These are phyloP conservation scores for Musca vetustissima DNA, from an alignment of 1,140 invertebrate genomes.

Conservation along the genomic window DNA sequence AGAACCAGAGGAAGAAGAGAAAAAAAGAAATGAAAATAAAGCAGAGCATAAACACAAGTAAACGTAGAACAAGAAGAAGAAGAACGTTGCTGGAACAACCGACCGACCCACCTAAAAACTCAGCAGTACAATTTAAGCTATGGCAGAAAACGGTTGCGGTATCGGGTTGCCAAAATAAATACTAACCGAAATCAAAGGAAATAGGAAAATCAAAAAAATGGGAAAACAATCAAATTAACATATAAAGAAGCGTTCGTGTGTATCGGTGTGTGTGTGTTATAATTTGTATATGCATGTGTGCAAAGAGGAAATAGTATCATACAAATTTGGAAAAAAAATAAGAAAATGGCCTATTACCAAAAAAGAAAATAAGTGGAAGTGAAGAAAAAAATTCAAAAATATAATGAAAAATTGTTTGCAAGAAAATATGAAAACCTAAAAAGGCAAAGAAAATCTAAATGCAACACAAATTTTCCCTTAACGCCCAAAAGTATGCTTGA, in stretches of 20 bases:
- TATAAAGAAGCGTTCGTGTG: not conserved
- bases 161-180: not conserved
- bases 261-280: not conserved
- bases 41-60: not conserved
- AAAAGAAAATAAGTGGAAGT: too few species aligned
- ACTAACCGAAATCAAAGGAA: not conserved
- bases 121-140: conserved; percentile 11
- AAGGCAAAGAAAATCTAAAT: not conserved
- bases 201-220: too few species aligned
- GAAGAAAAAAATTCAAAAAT: not conserved
- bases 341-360: too few species aligned
- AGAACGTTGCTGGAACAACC: not conserved
- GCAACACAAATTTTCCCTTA: not conserved
- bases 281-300: not conserved
- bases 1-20: not conserved
- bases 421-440: not conserved
- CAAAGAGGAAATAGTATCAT: not conserved
- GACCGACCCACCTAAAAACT: conserved; percentile 14
- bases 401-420: not conserved
- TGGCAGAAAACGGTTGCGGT: conserved; percentile 4
- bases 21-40: too few species aligned
- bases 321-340: too few species aligned
- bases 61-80: too few species aligned
- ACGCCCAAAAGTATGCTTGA: not conserved
- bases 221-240: too few species aligned